Evolutionary conservation across 2,888 invertebrate genomes (phyloP).

Genomic region (Macrophya alboannulata): DNA sequence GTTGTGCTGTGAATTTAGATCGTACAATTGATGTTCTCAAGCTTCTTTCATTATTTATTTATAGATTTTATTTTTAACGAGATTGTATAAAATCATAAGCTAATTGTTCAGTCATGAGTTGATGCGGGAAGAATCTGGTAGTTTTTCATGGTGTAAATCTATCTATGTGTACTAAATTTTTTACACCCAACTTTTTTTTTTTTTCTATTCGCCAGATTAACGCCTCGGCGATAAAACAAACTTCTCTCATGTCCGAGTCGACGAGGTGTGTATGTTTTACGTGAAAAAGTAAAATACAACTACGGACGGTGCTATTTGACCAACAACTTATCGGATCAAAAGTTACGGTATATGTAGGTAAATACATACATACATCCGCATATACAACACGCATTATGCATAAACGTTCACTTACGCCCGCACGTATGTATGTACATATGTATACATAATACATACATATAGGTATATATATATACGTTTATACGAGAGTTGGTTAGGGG

Average conservation of each 20-base stretch:
- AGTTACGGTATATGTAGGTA: neutral
- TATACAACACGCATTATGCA: neutral
- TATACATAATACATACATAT: too few species aligned
- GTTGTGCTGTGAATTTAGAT: neutral
- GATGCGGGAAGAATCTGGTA: neutral
- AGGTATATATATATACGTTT: neutral
- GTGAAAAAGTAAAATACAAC: slow-evolving; percentile 19
- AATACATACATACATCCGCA: neutral
- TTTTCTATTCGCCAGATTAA: neutral
- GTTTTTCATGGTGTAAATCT: neutral
- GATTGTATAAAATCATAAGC: neutral
- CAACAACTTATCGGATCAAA: slow-evolving; percentile 30
- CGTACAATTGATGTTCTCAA: neutral
- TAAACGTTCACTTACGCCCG: neutral
- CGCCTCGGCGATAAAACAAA: neutral
- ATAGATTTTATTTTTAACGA: neutral
- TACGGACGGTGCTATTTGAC: neutral
- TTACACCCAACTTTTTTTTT: neutral
- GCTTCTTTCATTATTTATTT: neutral
- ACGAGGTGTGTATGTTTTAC: neutral
- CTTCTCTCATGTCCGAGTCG: neutral
- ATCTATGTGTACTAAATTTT: neutral
- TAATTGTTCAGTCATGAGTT: neutral
- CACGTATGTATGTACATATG: neutral
- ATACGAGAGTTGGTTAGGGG: neutral